phyloP scores from a whole-genome alignment of 2,113 vertebrate genomes.

The Oncorhynchus kisutch region DNA sequence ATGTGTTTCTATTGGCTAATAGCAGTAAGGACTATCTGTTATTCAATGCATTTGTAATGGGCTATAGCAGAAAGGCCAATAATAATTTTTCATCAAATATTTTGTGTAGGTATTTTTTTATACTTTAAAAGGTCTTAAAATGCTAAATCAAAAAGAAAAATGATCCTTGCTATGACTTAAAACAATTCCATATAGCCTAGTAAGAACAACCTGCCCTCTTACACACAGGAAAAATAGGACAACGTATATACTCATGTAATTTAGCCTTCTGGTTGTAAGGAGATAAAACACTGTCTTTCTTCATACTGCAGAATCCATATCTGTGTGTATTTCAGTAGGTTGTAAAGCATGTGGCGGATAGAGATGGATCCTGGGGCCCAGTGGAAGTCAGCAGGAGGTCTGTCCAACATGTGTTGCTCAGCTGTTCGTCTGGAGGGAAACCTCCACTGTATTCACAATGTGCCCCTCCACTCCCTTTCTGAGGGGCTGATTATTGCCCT shows the following conservation, averaged over 20 bases:
- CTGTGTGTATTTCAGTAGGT: slow-evolving; percentile 71
- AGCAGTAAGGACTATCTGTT: too few relatives aligned
- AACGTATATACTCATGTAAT: slow-evolving; percentile 9
- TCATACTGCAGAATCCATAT: slow-evolving; percentile 58
- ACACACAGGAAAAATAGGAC: slow-evolving; percentile 6
- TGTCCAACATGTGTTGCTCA: slow-evolving; percentile 80
- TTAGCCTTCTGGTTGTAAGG: slow-evolving; percentile 1
- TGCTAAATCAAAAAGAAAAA: too few relatives aligned
- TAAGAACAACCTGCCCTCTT: too few relatives aligned
- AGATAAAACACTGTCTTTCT: slow-evolving; percentile 32
- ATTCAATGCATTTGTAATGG: too few relatives aligned
- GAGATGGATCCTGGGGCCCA: slow-evolving; percentile 77
- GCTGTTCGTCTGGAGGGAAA: slow-evolving; percentile 72
- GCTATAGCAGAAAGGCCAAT: too few relatives aligned
- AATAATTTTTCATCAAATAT: too few relatives aligned
- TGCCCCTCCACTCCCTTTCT: slow-evolving; percentile 72
- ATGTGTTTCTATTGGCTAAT: too few relatives aligned
- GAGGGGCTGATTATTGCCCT: slow-evolving; percentile 80
- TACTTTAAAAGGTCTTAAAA: too few relatives aligned
- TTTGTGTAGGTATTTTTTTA: too few relatives aligned
- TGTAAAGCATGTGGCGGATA: slow-evolving; percentile 73
- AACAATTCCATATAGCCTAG: not conserved
- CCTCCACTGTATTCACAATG: slow-evolving; percentile 60
- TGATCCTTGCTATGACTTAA: not conserved
- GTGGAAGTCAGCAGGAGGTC: slow-evolving; percentile 68